phyloP scores from a whole-genome alignment of 2,113 vertebrate genomes.

The Lampris megalopsis region DNA sequence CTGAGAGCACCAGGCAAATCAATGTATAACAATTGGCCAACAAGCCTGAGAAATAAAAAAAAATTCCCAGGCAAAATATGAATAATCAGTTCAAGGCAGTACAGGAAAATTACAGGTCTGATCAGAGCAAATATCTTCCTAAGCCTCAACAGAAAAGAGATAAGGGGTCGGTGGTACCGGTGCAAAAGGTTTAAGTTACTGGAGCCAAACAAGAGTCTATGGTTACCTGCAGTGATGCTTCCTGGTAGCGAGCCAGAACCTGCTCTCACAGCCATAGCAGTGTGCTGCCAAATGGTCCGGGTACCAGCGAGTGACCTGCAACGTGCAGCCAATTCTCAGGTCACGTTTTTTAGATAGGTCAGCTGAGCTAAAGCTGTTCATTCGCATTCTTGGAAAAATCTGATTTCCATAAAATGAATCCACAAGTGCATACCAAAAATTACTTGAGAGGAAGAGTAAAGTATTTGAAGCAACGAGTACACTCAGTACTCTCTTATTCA shows the following conservation, averaged over 20 bases:
- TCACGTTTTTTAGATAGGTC: constrained; percentile 9
- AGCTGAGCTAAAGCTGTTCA: not conserved
- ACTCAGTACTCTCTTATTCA: not conserved
- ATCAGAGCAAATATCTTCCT: constrained; percentile 1
- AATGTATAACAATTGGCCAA: not conserved
- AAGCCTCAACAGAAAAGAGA: constrained; percentile 12
- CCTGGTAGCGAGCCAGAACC: constrained; percentile 95
- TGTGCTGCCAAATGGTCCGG: constrained; percentile 96
- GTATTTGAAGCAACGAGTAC: not conserved
- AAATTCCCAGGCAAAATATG: not conserved
- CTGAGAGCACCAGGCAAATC: not conserved
- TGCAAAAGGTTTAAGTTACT: not conserved
- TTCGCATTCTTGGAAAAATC: not conserved
- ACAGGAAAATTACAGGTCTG: not conserved
- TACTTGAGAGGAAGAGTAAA: not conserved
- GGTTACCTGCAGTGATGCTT: constrained; percentile 97
- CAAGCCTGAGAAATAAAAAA: not conserved
- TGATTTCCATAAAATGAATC: not conserved
- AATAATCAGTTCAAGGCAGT: not conserved
- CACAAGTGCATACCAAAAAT: not conserved
- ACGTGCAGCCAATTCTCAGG: constrained; percentile 48
- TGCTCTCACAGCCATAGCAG: constrained; percentile 95
- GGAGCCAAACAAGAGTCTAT: not conserved
- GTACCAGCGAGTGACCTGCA: constrained; percentile 96
- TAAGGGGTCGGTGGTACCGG: not conserved